Percentiles rank a stretch among this genome's conserved stretches.
Evolutionary conservation across 2,797 vertebrate species (phyloP).

Genomic region (Streptopelia turtur): DNA sequence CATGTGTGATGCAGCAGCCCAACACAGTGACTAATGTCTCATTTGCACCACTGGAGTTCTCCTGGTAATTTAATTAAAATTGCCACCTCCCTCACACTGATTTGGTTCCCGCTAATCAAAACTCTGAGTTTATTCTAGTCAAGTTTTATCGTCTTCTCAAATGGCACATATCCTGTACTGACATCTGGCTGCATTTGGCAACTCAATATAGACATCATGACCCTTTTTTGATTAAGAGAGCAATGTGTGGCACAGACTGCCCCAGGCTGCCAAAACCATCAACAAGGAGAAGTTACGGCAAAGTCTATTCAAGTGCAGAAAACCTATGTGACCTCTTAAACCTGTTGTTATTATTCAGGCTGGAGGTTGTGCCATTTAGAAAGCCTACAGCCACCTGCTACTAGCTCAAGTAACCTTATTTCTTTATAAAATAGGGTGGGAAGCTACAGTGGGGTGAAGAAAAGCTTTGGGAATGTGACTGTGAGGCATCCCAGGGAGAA

Average conservation of each 20-base stretch:
- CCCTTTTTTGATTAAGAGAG: neutral
- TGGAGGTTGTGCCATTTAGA: neutral
- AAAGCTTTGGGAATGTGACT: neutral
- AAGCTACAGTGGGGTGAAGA: neutral
- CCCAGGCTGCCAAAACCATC: neutral
- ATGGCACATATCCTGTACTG: neutral
- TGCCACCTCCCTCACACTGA: neutral
- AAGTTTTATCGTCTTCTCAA: neutral
- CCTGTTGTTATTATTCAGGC: neutral
- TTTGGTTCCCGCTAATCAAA: neutral
- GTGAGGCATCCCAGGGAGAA: neutral
- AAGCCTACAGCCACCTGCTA: neutral
- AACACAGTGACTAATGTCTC: neutral
- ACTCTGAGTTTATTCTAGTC: neutral
- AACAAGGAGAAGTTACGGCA: neutral
- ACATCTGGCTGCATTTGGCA: neutral
- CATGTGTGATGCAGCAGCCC: neutral
- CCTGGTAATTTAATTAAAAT: conserved; percentile 12
- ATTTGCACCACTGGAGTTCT: rapidly evolving
- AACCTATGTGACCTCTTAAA: neutral
- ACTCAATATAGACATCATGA: neutral
- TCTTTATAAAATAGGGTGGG: neutral
- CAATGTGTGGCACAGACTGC: neutral
- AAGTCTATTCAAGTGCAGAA: neutral
- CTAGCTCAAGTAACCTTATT: neutral